Evolutionary conservation across 2,797 vertebrate species (phyloP).

Genomic region (Fistularia commersonii): DNA sequence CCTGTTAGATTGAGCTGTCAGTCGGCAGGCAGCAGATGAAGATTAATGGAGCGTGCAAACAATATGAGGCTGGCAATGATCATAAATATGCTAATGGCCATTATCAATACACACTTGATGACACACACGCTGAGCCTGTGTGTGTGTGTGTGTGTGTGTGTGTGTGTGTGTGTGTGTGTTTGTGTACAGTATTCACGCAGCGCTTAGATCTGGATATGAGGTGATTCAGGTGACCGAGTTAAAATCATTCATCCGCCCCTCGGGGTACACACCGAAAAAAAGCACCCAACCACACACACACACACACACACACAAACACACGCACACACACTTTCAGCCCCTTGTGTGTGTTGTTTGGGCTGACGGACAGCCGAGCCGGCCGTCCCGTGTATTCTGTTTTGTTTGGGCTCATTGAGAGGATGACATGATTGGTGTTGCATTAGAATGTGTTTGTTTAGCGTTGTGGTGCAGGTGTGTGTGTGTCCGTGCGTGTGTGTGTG

Average conservation of each 20-base stretch:
- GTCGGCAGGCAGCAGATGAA: constrained; percentile 91
- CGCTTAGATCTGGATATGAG: constrained; percentile 76
- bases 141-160: constrained; percentile 15
- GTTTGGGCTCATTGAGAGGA: constrained; percentile 54
- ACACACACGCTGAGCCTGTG: constrained; percentile 29
- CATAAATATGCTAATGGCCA: constrained; percentile 99
- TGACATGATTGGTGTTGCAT: constrained; percentile 71
- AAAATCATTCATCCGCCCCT: constrained; percentile 54
- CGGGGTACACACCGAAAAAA: constrained; percentile 35
- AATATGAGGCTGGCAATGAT: constrained; percentile 98
- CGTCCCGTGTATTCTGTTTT: constrained; percentile 60
- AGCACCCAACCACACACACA: too few species aligned
- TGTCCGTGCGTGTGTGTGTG: too few species aligned
- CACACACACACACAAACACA: too few species aligned
- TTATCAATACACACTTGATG: constrained; percentile 82
- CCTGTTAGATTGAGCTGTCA: constrained; percentile 99
- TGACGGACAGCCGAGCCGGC: constrained; percentile 52
- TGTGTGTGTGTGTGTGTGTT: constrained; percentile 35
- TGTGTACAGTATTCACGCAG: constrained; percentile 61
- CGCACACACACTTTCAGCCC: constrained; percentile 26
- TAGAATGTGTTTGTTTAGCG: constrained; percentile 70
- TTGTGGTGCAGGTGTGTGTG: constrained; percentile 44
- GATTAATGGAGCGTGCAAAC: constrained; percentile 96
- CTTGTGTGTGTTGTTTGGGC: constrained; percentile 36
- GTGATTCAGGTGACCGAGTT: constrained; percentile 71